A percentile compares a stretch with the other conserved stretches of the same genome.
phyloP scores from a whole-genome alignment of 2,888 invertebrate species.

The Pseudococcus viburni region DNA sequence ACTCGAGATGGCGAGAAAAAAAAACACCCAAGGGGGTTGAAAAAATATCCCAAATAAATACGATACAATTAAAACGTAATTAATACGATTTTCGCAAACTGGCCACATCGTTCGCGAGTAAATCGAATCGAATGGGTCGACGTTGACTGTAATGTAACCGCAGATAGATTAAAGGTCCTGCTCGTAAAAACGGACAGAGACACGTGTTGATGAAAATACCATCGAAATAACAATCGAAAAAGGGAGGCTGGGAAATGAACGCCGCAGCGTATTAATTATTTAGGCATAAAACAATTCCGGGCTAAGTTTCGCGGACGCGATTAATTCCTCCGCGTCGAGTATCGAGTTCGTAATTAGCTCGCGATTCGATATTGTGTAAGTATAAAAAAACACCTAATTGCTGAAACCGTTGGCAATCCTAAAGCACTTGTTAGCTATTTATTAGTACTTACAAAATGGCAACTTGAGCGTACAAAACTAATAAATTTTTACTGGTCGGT shows the following conservation, averaged over 20 bases:
- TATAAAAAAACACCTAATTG: background rate
- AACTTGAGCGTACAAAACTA: background rate
- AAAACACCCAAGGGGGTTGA: background rate
- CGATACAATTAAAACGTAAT: conserved; percentile 51
- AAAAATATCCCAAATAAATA: conserved; percentile 23
- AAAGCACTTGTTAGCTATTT: conserved; percentile 10
- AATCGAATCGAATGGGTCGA: conserved; percentile 24
- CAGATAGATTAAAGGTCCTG: background rate
- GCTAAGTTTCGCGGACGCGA: background rate
- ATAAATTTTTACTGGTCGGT: conserved; percentile 26
- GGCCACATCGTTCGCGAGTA: background rate
- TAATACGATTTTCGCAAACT: conserved; percentile 1
- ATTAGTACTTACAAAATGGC: background rate
- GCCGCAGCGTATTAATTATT: conserved; percentile 45
- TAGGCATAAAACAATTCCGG: conserved; percentile 42
- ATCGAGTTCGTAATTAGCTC: background rate
- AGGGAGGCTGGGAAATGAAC: background rate
- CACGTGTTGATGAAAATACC: conserved; percentile 51
- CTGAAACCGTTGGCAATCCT: background rate
- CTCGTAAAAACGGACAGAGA: background rate
- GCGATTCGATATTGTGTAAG: background rate
- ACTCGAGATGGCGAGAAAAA: background rate
- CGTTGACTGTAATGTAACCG: background rate
- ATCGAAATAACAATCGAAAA: conserved; percentile 42
- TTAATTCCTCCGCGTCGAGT: background rate